phyloP scores from a whole-genome alignment of 2,113 vertebrate genomes.

The Chloroceryle aenea region DNA sequence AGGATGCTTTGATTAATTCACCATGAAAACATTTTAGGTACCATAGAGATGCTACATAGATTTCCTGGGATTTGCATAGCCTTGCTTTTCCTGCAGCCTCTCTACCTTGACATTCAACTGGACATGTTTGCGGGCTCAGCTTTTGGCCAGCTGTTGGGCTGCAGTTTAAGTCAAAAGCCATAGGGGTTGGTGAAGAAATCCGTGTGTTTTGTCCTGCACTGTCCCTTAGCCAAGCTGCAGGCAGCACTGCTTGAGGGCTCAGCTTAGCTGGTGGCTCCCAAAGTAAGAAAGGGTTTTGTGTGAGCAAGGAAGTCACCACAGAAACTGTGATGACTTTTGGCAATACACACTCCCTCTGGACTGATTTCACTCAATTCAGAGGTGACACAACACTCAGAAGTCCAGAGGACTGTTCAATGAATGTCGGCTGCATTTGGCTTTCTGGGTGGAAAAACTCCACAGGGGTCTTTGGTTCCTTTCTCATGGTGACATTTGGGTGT shows the following conservation, averaged over 20 bases:
- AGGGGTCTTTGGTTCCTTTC: not conserved
- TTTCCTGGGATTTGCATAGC: not conserved
- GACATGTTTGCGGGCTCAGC: not conserved
- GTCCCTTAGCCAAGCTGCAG: not conserved
- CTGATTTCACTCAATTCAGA: not conserved
- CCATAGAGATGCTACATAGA: not conserved
- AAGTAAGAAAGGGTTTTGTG: not conserved
- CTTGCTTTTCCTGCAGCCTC: not conserved
- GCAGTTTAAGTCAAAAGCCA: not conserved
- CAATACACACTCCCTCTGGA: rapidly evolving
- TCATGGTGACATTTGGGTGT: not conserved
- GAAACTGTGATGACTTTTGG: not conserved
- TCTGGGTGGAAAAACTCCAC: not conserved
- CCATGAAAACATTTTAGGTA: not conserved
- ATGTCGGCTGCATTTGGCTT: not conserved
- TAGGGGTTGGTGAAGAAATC: not conserved
- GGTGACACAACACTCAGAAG: not conserved
- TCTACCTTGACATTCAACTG: not conserved
- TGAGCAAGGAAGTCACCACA: not conserved
- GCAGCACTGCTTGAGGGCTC: not conserved
- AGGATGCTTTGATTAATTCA: not conserved
- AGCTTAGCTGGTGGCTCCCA: not conserved
- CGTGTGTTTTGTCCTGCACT: not conserved
- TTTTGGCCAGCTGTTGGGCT: not conserved
- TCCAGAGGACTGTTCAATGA: not conserved